Conservation (phyloP, 2,888 invertebrate species). For the Thera obeliscata region DNA sequence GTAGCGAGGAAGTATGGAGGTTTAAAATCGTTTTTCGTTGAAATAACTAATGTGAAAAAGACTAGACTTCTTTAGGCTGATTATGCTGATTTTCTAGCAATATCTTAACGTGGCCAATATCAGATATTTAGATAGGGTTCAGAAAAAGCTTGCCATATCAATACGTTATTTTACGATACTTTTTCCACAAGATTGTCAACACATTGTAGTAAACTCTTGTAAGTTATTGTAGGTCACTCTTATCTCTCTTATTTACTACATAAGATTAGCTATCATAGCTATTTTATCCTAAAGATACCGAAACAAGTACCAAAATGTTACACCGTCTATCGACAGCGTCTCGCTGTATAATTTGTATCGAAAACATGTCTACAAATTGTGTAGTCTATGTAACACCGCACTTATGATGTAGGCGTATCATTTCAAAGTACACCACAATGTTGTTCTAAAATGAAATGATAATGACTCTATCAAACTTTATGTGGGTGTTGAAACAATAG, state of each 20-base stretch:
- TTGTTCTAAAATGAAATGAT: conserved; percentile 41
- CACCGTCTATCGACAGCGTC: conserved; percentile 1
- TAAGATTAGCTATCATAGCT: conserved; percentile 14
- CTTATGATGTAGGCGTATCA: conserved; percentile 33
- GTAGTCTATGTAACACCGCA: conserved; percentile 9
- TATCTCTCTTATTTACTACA: conserved; percentile 6
- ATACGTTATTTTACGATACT: too few species aligned
- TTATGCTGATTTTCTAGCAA: too few species aligned
- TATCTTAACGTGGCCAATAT: too few species aligned
- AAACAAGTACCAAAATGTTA: conserved; percentile 2
- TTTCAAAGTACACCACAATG: conserved; percentile 27
- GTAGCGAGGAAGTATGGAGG: too few species aligned
- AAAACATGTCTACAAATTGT: conserved; percentile 23
- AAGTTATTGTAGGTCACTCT: conserved; percentile 1
- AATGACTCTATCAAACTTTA: conserved; percentile 42
- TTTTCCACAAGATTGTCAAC: not conserved
- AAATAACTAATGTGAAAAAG: too few species aligned
- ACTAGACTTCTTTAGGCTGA: too few species aligned
- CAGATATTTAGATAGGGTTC: too few species aligned
- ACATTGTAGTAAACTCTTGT: not conserved
- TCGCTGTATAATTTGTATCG: conserved; percentile 22
- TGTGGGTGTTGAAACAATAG: conserved; percentile 35
- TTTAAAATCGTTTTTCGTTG: too few species aligned
- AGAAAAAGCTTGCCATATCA: too few species aligned
- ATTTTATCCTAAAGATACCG: conserved; percentile 15